Evolutionary conservation across 92 coral and sea anemone genomes (phyloP), one percentile per base, ranked within the genome.

Genomic region (Metridium senile): DNA sequence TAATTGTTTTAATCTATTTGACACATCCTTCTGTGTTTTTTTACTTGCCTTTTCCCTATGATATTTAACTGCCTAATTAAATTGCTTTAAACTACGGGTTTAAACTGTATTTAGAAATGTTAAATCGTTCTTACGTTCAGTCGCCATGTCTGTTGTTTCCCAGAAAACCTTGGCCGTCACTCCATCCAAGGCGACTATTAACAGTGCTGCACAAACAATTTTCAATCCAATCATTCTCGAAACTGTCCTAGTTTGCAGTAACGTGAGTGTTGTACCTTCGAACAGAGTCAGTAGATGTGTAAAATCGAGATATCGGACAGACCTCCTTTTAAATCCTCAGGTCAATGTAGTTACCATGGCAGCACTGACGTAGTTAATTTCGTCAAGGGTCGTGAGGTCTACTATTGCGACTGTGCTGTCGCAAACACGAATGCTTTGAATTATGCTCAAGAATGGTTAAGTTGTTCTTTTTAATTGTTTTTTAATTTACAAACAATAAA

Each of bases 101-200:
- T n/a, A n/a, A n/a, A n/a, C n/a, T n/a, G n/a, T 39, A 39, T 39
- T 39, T 39, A 39, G 49, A 28, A 68, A 3, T 68, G 23, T 68
- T 20, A 26, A 68, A 39, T 33, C 17, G 26, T n/a, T 56, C 78
- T 73, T 73, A 73, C 78, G 54, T 11, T 73, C 56, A 6, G 63
- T 62, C 33, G 78, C 78, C 7, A 0, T 32, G 1, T 73, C 78
- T n/a, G 20, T 54, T n/a, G 78, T 73, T 19, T 73, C 78, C 78
- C 78, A 73, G 78, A 73, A 73, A 17, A 73, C 49, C 49, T 21
- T 22, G 11, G 56, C 78, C 26, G 19, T 58, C 2, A 29, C 52
- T 2, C 56, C 68, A 10, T 73, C 33, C 7, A 53, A 0, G 25
- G 52, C 29, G 53, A 58, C 33, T 23, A 54, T 29, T 11, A 58